These are phyloP conservation scores for Lagopus muta DNA, from an alignment of 2,113 vertebrate species.

Conservation along the genomic window DNA sequence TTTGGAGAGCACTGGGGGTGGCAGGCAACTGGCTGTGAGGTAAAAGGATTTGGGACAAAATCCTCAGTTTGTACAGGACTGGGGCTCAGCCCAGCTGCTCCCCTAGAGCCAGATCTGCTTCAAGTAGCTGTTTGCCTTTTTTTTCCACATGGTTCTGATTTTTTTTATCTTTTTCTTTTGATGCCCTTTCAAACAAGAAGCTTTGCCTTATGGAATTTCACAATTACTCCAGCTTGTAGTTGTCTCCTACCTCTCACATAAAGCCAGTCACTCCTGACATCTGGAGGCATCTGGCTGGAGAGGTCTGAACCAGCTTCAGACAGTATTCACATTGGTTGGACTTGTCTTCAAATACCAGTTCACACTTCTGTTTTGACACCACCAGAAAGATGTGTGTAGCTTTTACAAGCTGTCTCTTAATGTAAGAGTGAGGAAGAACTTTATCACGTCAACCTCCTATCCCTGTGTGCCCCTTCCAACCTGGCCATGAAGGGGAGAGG, in stretches of 20 bases:
- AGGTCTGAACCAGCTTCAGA: neutral
- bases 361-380: neutral
- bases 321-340: neutral
- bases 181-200: constrained; percentile 25
- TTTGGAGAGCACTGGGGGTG: neutral
- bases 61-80: neutral
- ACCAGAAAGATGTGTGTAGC: neutral
- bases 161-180: constrained; percentile 38
- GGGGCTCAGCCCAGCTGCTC: neutral
- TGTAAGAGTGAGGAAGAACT: neutral
- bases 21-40: neutral
- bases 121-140: constrained; percentile 22
- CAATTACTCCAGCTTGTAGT: neutral
- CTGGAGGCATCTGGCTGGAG: neutral
- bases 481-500: neutral
- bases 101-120: neutral
- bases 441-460: neutral
- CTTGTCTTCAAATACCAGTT: neutral
- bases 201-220: neutral
- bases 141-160: neutral
- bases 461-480: neutral
- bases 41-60: neutral
- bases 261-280: neutral
- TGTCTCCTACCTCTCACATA: constrained; percentile 28
- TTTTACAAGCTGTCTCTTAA: neutral